These are phyloP conservation scores for Drosophila micromelanica DNA, from an alignment of 1,140 invertebrate genomes.

Conservation along the genomic window DNA sequence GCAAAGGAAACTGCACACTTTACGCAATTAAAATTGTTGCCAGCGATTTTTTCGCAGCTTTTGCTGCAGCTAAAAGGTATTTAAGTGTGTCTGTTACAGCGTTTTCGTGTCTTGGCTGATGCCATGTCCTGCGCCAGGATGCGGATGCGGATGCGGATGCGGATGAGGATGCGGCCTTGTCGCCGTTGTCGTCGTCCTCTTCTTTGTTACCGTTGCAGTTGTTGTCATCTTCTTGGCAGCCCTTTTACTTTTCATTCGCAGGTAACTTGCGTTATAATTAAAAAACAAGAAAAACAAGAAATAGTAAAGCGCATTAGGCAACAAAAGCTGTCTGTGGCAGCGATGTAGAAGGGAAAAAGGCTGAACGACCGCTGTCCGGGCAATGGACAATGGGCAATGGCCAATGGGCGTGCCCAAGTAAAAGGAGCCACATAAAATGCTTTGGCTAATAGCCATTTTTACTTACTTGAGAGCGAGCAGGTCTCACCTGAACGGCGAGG, in stretches of 20 bases:
- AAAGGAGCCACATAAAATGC: conserved; percentile 78
- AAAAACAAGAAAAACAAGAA: conserved; percentile 39
- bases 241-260: conserved; percentile 81
- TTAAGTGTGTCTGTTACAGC: conserved; percentile 55
- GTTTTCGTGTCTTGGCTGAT: conserved; percentile 66
- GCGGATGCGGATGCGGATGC: conserved; percentile 48
- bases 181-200: conserved; percentile 27
- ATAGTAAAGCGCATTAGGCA: conserved; percentile 82
- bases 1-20: conserved; percentile 64
- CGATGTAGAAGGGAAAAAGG: neutral
- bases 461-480: conserved; percentile 67
- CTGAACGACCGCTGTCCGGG: neutral
- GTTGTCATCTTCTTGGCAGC: conserved; percentile 67
- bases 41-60: conserved; percentile 62
- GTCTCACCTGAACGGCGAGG: conserved; percentile 44
- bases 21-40: conserved; percentile 82
- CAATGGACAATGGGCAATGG: conserved; percentile 14
- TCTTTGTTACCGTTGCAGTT: conserved; percentile 37
- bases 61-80: conserved; percentile 60
- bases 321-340: conserved; percentile 55
- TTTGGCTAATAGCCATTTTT: conserved; percentile 82
- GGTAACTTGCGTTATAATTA: conserved; percentile 81
- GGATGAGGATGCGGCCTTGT: conserved; percentile 39
- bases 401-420: conserved; percentile 51
- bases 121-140: conserved; percentile 61